Conservation (phyloP, 2,888 invertebrate genomes). For the Synanthedon vespiformis region DNA sequence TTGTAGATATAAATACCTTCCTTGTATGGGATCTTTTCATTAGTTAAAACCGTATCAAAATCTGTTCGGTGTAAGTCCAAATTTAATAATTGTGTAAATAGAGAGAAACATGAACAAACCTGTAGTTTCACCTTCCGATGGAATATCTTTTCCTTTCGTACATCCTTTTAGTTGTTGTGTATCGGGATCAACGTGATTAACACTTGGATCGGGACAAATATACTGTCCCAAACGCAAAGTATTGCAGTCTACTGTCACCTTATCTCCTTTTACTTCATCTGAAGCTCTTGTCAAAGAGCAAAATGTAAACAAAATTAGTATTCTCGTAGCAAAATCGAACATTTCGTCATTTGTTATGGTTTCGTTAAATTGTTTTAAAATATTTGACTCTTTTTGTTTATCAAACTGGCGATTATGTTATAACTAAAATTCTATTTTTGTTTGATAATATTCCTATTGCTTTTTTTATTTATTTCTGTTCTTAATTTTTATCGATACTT, state of each 20-base stretch:
- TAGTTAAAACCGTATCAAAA: too few relatives aligned
- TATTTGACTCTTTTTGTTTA: too few relatives aligned
- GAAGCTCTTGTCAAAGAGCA: conserved; percentile 25
- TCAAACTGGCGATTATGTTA: too few relatives aligned
- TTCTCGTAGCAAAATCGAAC: neutral
- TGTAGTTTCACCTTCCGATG: conserved; percentile 81
- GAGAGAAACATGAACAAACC: conserved; percentile 50
- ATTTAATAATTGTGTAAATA: conserved; percentile 8
- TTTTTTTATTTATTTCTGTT: too few relatives aligned
- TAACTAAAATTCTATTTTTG: too few relatives aligned
- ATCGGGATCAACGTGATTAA: conserved; percentile 83
- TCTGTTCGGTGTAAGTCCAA: too few relatives aligned
- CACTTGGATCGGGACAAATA: conserved; percentile 82
- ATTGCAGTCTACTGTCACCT: conserved; percentile 73
- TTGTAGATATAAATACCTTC: too few relatives aligned
- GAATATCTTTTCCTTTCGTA: conserved; percentile 57
- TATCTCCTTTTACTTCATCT: conserved; percentile 38
- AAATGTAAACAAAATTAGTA: conserved; percentile 16
- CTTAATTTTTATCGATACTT: too few relatives aligned
- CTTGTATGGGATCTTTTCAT: too few relatives aligned
- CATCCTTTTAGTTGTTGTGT: conserved; percentile 92
- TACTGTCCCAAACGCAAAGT: conserved; percentile 83
- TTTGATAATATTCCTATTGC: too few relatives aligned
- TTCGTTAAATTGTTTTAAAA: too few relatives aligned
- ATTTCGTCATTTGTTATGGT: neutral